Evolutionary conservation across 2,888 invertebrate genomes (phyloP).

Genomic region (Eubasilissa splendida): DNA sequence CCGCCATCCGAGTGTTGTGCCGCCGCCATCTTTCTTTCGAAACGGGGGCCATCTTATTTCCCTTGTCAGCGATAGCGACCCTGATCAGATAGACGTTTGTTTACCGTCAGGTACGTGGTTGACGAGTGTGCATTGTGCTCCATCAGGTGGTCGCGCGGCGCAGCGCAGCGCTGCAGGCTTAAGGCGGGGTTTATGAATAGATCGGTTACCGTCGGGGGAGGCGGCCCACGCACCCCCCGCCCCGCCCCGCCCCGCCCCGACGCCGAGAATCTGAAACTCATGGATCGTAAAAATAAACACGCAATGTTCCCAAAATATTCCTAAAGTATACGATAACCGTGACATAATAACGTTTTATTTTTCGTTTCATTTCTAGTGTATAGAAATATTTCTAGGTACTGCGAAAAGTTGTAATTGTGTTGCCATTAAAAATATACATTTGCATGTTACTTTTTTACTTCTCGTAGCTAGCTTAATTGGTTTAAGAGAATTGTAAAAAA

Average conservation of each 20-base stretch:
- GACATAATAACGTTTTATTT: slow-evolving; percentile 55
- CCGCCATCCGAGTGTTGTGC: slow-evolving; percentile 26
- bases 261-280: slow-evolving; percentile 44
- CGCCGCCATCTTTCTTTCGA: slow-evolving; percentile 37
- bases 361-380: slow-evolving; percentile 14
- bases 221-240: slow-evolving; percentile 35
- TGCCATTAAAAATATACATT: too few species aligned
- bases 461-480: too few species aligned
- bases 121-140: slow-evolving; percentile 38
- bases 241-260: slow-evolving; percentile 22
- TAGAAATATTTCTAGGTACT: slow-evolving; percentile 15
- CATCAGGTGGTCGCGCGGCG: slow-evolving; percentile 41
- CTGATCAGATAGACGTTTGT: slow-evolving; percentile 48
- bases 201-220: slow-evolving; percentile 39
- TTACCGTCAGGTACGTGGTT: slow-evolving; percentile 48
- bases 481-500: too few species aligned
- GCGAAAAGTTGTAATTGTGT: not conserved
- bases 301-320: slow-evolving; percentile 53
- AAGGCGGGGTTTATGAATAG: slow-evolving; percentile 42
- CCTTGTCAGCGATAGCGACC: slow-evolving; percentile 3
- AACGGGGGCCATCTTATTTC: slow-evolving; percentile 5
- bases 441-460: too few species aligned
- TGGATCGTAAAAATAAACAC: slow-evolving; percentile 53
- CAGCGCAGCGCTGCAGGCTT: not conserved
- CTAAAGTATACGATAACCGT: slow-evolving; percentile 49